Base-by-base conservation (phyloP, 2,797 vertebrate species). In the Phalanger gymnotis region DNA sequence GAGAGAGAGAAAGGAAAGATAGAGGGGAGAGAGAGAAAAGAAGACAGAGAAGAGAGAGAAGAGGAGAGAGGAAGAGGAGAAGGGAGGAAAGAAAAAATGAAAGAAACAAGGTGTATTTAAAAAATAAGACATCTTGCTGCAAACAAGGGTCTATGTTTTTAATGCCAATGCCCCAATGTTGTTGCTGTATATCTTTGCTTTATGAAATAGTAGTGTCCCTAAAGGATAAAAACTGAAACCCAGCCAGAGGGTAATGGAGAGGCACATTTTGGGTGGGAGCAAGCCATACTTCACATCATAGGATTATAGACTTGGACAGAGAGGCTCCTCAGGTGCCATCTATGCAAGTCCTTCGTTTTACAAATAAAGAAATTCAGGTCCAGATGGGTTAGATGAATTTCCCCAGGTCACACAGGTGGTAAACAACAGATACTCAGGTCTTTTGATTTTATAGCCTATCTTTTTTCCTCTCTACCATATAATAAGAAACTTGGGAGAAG, bases 11-110 rank as follows among this genome's bases (percentile, higher is more conserved):
- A n/a, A n/a, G n/a, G n/a, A n/a, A 1, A n/a, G 4, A 66, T 0
- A n/a, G 61, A 61, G 0, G 56, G 30, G 30, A 30, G 57, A 58
- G 0, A 58, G 57, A 66, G 13, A 66, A 0, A 66, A 0, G n/a
- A 3, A 66, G 0, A 66, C 1, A 66, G 4, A 66, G 4, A 66
- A 66, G 1, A 61, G 30, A 61, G 57, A 61, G 10, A 66, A 13
- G n/a, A 2, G 34, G 12, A n/a, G 4, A 66, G 0, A n/a, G 14
- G 25, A 4, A 5, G 31, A 11, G 28, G 10, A 14, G 2, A 11
- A 5, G 0, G 31, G 12, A 5, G 13, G 13, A 56, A 56, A 56
- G 22, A 56, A 56, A 25, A 56, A 56, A 13, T 2, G 4, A 25
- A 55, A 14, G 34, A 5, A 25, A 73, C 22, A 22, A 40, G n/a